Percentiles rank a stretch among this genome's conserved stretches.
These are phyloP conservation scores for Rostratula benghalensis DNA, from an alignment of 2,113 vertebrate species.

Conservation along the genomic window DNA sequence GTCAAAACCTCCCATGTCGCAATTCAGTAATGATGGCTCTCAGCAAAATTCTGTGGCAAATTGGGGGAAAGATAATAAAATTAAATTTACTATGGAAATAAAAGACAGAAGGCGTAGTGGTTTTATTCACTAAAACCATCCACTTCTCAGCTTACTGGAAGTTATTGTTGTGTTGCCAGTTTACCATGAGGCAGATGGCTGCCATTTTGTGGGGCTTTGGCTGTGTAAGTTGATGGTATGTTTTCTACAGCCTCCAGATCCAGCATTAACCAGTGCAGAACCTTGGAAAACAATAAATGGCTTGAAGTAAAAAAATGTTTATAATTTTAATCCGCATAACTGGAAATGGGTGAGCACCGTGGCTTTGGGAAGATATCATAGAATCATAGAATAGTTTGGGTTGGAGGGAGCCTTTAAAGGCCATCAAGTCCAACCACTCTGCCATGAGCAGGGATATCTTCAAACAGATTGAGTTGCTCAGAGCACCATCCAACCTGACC, in stretches of 20 bases:
- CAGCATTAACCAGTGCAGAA: neutral
- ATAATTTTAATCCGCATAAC: neutral
- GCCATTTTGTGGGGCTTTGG: constrained; percentile 15
- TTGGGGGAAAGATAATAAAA: neutral
- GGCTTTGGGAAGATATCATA: neutral
- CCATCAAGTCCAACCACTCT: neutral
- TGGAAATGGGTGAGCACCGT: neutral
- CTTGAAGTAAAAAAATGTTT: neutral
- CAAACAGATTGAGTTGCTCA: neutral
- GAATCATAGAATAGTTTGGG: neutral
- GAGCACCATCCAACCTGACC: neutral
- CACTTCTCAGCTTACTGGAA: neutral
- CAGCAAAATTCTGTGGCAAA: neutral
- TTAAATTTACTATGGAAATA: neutral
- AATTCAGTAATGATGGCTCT: neutral
- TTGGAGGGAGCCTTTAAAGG: neutral
- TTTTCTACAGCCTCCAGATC: neutral
- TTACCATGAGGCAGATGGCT: constrained; percentile 17
- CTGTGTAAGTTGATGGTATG: neutral
- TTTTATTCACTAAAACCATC: neutral
- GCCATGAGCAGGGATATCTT: neutral
- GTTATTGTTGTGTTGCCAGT: neutral
- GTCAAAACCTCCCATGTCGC: neutral
- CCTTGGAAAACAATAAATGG: neutral
- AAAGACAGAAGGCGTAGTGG: constrained; percentile 11